Evolutionary conservation across 2,888 invertebrate species (phyloP).

Genomic region (Habroteleia sp.): DNA sequence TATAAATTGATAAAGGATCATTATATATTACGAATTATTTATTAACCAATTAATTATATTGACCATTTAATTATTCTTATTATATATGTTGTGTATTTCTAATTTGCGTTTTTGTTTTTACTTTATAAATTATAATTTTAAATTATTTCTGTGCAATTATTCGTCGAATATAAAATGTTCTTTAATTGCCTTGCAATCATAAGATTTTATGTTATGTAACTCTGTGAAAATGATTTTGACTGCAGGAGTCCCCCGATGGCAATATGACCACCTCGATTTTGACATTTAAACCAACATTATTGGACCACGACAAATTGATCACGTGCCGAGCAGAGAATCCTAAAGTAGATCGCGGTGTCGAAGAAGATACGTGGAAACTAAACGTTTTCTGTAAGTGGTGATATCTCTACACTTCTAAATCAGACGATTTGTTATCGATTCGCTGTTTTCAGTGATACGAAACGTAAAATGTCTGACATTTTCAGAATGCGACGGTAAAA

Average conservation of each 20-base stretch:
- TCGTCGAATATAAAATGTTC: too few relatives aligned
- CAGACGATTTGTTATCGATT: conserved; percentile 30
- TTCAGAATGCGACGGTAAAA: background rate
- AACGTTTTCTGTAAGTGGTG: conserved; percentile 91
- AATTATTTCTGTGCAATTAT: too few relatives aligned
- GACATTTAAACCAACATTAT: conserved; percentile 88
- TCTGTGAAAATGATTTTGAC: too few relatives aligned
- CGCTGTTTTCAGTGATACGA: conserved; percentile 22
- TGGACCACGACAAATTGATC: conserved; percentile 89
- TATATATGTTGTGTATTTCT: too few relatives aligned
- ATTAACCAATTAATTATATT: too few relatives aligned
- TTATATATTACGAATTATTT: too few relatives aligned
- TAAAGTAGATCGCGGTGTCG: conserved; percentile 86
- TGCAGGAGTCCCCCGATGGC: conserved; percentile 89
- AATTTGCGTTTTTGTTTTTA: too few relatives aligned
- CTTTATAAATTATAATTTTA: too few relatives aligned
- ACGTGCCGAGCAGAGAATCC: conserved; percentile 92
- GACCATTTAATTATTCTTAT: too few relatives aligned
- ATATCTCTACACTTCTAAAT: conserved; percentile 20
- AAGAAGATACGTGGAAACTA: conserved; percentile 90
- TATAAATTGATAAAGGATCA: too few relatives aligned
- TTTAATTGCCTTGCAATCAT: too few relatives aligned
- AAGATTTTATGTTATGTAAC: too few relatives aligned
- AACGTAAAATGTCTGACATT: conserved; percentile 25
- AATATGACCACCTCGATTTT: conserved; percentile 91